Evolutionary conservation across 2,113 vertebrate species (phyloP), one percentile per base, ranked within the genome.

Genomic region (Gobio gobio): DNA sequence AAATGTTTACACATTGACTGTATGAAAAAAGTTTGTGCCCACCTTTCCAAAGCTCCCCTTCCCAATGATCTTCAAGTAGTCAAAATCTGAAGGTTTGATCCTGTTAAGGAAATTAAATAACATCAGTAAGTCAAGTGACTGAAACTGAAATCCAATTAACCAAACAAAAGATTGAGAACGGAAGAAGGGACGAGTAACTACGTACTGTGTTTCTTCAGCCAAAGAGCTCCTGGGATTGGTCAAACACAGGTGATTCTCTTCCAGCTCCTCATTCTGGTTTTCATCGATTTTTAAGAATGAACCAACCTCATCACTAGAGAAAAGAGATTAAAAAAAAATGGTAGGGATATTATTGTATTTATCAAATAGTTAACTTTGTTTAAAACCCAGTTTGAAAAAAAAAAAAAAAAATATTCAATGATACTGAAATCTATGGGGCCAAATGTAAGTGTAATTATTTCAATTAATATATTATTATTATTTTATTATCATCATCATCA

Each of bases 31-130:
- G n/a, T 40, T 24, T 10, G 8, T 1, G 26, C 91, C 89, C 83
- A 95, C 95, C 92, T 95, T 95, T 63, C 95, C 95, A 86, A 96
- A 96, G 88, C 95, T 96, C 81, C 95, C 95, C 91, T 95, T 96
- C 3, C 95, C 95, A 20, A 96, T 96, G 89, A 96, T 94, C 89
- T 90, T 94, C 70, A 95, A 92, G 91, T 95, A 96, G 90, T 95
- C 94, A 74, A 96, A 96, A 89, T 95, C 94, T 63, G 89, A 94
- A 0, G 95, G 95, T 40, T 95, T 95, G 82, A 94, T 93, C 89
- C 95, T 95, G 68, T 85, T 4, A 45, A 2, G 61, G 33, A 87
- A n/a, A 74, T 72, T 13, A 72, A 82, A 45, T 45, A 43, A 43
- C 6, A 20, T 72, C 18, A 83, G 22, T 51, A 66, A 13, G 10